Evolutionary conservation across 1,140 invertebrate species (phyloP).

Genomic region (Panulirus ornatus): DNA sequence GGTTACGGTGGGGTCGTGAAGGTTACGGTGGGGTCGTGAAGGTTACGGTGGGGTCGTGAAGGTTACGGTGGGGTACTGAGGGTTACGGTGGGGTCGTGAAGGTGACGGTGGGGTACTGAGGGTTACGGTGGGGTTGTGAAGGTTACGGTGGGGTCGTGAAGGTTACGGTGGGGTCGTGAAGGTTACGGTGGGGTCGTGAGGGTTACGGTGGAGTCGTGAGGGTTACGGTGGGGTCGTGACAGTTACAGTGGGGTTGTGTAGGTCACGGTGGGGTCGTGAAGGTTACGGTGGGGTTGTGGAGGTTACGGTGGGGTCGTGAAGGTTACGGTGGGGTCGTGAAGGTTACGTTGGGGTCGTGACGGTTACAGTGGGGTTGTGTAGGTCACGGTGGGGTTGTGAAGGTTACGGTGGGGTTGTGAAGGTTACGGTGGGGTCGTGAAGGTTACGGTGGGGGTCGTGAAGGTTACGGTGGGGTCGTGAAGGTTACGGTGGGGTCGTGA

Average conservation of each 20-base stretch:
- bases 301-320: too few species aligned
- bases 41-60: too few species aligned
- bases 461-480: neutral
- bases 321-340: constrained; percentile 8
- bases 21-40: neutral
- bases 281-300: too few species aligned
- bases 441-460: neutral
- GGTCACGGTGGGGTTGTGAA: neutral
- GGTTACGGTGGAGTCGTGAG: neutral
- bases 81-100: too few species aligned
- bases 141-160: constrained; percentile 3
- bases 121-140: constrained; percentile 3
- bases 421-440: neutral
- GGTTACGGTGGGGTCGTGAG: neutral
- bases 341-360: neutral
- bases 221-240: neutral
- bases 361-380: neutral
- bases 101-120: too few species aligned
- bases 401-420: neutral
- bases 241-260: neutral
- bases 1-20: neutral
- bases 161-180: neutral
- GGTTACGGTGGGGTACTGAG: too few species aligned
- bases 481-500: neutral
- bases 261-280: neutral